phyloP scores from a whole-genome alignment of 35 echinoderm and acorn worm genomes.

The Heliocidaris tuberculata region DNA sequence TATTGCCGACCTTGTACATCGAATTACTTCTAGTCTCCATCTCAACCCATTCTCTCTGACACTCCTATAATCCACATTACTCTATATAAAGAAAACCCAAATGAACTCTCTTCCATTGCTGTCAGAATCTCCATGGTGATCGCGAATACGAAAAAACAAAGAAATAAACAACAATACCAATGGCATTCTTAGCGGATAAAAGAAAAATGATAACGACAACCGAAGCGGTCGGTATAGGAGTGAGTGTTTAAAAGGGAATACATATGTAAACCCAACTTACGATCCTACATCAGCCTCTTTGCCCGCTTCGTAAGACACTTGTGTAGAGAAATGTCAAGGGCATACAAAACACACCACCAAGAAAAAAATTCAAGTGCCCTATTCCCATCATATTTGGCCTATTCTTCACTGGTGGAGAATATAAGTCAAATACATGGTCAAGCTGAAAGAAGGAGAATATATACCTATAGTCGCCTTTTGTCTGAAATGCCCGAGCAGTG shows the following conservation, averaged over 20 bases:
- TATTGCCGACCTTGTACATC: neutral
- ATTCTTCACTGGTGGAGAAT: neutral
- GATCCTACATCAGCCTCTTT: neutral
- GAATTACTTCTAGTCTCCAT: neutral
- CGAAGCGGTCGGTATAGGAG: neutral
- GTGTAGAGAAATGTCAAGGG: neutral
- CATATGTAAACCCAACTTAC: neutral
- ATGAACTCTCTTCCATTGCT: neutral
- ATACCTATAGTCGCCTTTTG: neutral
- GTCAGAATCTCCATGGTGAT: neutral
- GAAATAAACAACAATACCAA: neutral
- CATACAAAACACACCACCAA: neutral
- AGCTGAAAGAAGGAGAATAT: neutral
- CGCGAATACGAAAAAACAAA: neutral
- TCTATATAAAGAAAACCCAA: neutral
- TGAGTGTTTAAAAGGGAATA: conserved; percentile 12
- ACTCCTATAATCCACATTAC: neutral
- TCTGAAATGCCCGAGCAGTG: too few species aligned
- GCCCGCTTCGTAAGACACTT: neutral
- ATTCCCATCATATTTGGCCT: neutral
- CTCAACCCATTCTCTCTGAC: neutral
- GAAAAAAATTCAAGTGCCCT: neutral
- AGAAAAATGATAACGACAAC: neutral
- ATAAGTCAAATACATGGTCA: neutral
- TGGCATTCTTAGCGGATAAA: neutral